These are phyloP conservation scores for Oscarella lobularis DNA, from an alignment of 37 sponge, comb jelly and placozoan species.

Conservation along the genomic window DNA sequence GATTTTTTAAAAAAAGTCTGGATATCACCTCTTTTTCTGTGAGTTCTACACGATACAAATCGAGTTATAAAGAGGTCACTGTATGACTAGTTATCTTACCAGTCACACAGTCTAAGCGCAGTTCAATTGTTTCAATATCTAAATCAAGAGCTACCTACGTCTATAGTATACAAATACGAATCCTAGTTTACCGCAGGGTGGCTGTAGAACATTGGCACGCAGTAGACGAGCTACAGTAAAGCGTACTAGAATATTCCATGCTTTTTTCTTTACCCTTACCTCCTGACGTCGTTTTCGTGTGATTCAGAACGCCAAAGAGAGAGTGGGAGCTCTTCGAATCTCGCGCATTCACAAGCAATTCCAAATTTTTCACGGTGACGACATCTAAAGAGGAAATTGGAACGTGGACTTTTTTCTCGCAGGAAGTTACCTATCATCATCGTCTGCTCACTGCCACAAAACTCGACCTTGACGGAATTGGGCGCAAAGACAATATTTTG, in stretches of 20 bases:
- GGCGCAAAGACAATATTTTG: conserved; percentile 89
- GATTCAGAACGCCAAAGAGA: conserved; percentile 76
- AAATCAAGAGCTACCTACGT: background rate
- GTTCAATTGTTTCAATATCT: conserved; percentile 68
- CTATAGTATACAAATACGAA: background rate
- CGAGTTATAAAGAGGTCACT: background rate
- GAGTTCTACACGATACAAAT: conserved; percentile 27
- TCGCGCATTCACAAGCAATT: conserved; percentile 64
- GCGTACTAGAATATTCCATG: background rate
- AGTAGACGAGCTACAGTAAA: conserved; percentile 36
- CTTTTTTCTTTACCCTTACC: conserved; percentile 22
- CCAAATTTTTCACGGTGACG: conserved; percentile 77
- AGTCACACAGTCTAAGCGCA: conserved; percentile 77
- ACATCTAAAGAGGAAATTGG: conserved; percentile 27
- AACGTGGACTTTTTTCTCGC: background rate
- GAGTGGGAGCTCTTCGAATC: conserved; percentile 51
- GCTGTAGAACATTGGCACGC: conserved; percentile 90
- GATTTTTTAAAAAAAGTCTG: background rate
- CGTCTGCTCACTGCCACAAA: conserved; percentile 75
- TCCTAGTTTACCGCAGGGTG: conserved; percentile 59
- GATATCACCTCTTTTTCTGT: conserved; percentile 60
- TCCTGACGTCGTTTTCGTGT: conserved; percentile 85
- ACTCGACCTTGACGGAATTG: conserved; percentile 51
- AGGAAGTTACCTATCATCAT: conserved; percentile 58
- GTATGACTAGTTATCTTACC: conserved; percentile 26